Evolutionary conservation across 1,140 invertebrate genomes (phyloP), one percentile per base, ranked within the genome.

Genomic region (Drosophila tani): DNA sequence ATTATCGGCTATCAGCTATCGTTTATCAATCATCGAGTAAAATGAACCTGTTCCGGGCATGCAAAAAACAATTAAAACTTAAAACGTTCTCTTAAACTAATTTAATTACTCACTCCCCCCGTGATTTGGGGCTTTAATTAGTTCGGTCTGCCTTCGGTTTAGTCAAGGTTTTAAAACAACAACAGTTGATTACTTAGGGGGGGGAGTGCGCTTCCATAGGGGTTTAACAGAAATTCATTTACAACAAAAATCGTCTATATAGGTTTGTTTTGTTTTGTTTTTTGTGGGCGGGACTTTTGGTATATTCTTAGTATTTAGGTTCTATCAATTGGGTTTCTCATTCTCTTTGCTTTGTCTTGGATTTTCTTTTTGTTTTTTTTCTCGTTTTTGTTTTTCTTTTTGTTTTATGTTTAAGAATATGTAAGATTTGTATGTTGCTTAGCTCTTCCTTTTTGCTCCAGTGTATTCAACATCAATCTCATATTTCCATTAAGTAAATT

Each of bases 391-490:
- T 24, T 24, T 24, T 24, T n/a, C 59, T 19, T 63, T 24, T 57
- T 43, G 21, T 24, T 24, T 24, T 24, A 24, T 15, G 57, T 75
- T 66, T 67, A 70, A 75, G 65, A 76, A 71, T 76, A 66, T 76
- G 43, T 57, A 69, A 38, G 64, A 51, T 53, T 70, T 49, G 24
- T 24, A 14, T 32, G 14, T 50, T 56, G 24, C 35, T 69, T 43
- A 71, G 47, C 59, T 45, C 53, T 49, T 32, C 14, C 21, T 29
- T 24, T 58, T 24, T 58, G 29, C 74, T 91, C 73, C 77, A 78
- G 71, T 84, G 84, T 79, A 75, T 81, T 81, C 67, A 83, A 84
- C 78, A 88, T 88, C 78, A 81, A 87, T 88, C 85, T 84, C 79
- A 73, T 70, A 77, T 68, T 81, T 77, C 41, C 79, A 82, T 76